Conservation (phyloP, 1,140 invertebrate genomes). For the Homalodisca vitripennis region DNA sequence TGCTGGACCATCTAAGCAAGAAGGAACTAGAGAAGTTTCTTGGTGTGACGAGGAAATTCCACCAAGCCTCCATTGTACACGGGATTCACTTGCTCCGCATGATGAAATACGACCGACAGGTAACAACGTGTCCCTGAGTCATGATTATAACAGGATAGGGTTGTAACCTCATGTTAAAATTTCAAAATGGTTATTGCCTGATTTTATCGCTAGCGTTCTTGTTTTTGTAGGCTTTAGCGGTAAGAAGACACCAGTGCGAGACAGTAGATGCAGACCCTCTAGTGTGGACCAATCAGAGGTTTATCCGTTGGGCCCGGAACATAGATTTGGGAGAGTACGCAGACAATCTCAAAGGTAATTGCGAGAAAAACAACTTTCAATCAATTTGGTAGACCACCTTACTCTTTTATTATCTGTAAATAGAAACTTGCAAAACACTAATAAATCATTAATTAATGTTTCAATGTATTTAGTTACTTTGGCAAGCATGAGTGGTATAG, state of each 20-base stretch:
- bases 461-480: no score
- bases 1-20: conserved; percentile 88
- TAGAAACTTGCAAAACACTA: no score
- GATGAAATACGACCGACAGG: conserved; percentile 90
- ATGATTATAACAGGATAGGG: neutral
- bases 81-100: conserved; percentile 88
- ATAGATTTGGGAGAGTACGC: conserved; percentile 93
- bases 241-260: conserved; percentile 84
- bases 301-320: conserved; percentile 87
- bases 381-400: no score
- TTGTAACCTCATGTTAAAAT: no score
- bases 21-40: conserved; percentile 93
- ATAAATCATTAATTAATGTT: no score
- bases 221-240: conserved; percentile 69
- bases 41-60: conserved; percentile 86
- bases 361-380: no score
- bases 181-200: neutral
- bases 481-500: no score
- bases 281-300: conserved; percentile 93
- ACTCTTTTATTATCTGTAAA: no score
- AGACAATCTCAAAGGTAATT: conserved; percentile 85
- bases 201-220: neutral
- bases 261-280: conserved; percentile 84
- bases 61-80: conserved; percentile 90
- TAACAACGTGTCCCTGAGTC: conserved; percentile 45